phyloP scores from a whole-genome alignment of 2,797 vertebrate genomes.

The Hylomyscus alleni region DNA sequence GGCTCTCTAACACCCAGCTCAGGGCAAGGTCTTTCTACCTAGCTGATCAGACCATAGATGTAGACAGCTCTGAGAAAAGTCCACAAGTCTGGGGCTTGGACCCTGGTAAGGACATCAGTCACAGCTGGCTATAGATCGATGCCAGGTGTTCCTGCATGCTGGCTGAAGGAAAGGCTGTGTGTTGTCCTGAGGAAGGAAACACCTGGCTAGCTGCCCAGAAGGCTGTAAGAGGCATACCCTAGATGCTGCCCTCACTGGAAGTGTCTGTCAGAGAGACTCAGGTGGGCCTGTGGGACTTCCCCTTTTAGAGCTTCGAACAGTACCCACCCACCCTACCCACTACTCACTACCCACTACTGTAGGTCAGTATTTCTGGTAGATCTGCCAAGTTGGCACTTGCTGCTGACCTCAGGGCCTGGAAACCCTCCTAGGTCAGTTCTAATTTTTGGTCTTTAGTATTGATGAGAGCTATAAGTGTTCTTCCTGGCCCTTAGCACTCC shows the following conservation, averaged over 20 bases:
- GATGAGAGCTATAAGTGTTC: too few relatives aligned
- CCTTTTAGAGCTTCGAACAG: background rate
- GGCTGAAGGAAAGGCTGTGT: constrained; percentile 18
- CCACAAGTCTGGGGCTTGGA: background rate
- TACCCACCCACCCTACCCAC: background rate
- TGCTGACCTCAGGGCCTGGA: too few relatives aligned
- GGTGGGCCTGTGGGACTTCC: background rate
- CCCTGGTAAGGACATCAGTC: background rate
- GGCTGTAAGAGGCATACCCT: background rate
- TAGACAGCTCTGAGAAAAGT: background rate
- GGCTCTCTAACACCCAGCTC: background rate
- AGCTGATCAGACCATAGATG: background rate
- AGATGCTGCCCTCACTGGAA: background rate
- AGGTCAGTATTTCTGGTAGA: background rate
- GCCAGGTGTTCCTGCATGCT: background rate
- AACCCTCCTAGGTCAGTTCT: background rate
- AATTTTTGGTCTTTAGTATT: background rate
- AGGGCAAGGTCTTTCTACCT: background rate
- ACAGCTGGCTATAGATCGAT: background rate
- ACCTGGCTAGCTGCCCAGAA: background rate
- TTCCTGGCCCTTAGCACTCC: background rate
- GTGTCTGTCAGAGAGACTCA: background rate
- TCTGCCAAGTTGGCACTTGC: background rate
- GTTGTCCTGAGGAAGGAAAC: constrained; percentile 20
- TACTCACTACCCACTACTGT: background rate